Base-by-base conservation (phyloP, 2,797 vertebrate genomes). In the Knipowitschia caucasica region DNA sequence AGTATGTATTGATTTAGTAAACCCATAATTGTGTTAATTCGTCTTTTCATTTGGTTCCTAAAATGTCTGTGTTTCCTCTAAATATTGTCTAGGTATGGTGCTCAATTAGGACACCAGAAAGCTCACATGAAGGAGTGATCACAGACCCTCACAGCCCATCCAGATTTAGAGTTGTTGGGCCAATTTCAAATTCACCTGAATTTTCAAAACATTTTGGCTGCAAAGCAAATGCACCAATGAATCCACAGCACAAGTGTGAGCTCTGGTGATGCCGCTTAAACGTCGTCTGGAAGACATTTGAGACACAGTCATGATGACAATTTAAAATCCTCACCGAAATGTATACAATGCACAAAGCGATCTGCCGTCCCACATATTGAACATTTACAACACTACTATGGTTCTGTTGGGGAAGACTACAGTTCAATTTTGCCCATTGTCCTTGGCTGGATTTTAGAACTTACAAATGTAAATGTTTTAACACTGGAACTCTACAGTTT, bases 61-160 rank as follows among this genome's bases (percentile, higher is more conserved):
- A 23, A 18, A 31, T 0, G 1, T 44, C n/a, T 17, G 7, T 27
- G 15, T 2, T 0, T 35, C 0, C 27, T 5, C 54, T 34, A 4
- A 17, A 31, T 42, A 52, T 33, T 24, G 1, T 51, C 18, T 80
- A 99, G 97, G 95, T 99, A 29, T 99, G 97, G 97, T 99, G 97
- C 50, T 92, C 94, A 0, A 93, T 96, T 55, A 91, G 95, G 66
- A 99, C 97, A 0, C 92, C 94, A 0, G 96, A 99, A 84, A 99
- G 96, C 70, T 92, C 93, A 0, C 95, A 98, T 0, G 96, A 99
- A 75, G 96, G 96, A 0, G 85, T 99, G 21, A 94, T 99, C 84
- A 98, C 96, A 0, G 96, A 99, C 56, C 92, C 95, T 0, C 97
- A 99, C 89, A 99, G 97, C 65, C 97, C 97, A 0, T 94, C 96